A percentile compares a stretch with the other conserved stretches of the same genome.
phyloP scores from a whole-genome alignment of 2,797 vertebrate species.

The Eospalax fontanierii region DNA sequence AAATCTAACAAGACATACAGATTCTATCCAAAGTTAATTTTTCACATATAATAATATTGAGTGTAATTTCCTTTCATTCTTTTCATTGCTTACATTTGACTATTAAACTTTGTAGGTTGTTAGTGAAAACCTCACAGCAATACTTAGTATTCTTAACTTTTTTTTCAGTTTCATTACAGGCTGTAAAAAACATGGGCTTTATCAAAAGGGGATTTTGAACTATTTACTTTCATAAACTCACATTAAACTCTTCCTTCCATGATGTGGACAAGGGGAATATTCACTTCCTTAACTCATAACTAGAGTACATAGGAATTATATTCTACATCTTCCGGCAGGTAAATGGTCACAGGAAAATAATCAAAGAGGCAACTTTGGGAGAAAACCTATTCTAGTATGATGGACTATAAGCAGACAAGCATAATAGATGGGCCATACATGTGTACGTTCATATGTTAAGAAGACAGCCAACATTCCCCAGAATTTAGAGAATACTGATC shows the following conservation, averaged over 20 bases:
- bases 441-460: not conserved
- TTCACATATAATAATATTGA: slow-evolving; percentile 30
- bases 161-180: slow-evolving; percentile 39
- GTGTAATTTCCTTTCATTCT: slow-evolving; percentile 50
- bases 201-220: slow-evolving; percentile 24
- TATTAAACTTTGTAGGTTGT: not conserved
- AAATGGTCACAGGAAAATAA: not conserved
- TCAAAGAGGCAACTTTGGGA: not conserved
- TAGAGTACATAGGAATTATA: not conserved
- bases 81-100: slow-evolving; percentile 5
- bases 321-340: not conserved
- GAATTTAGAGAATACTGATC: not conserved
- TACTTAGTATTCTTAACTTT: not conserved
- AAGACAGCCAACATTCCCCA: not conserved
- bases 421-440: not conserved
- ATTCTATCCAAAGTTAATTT: not conserved
- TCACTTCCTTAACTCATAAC: not conserved
- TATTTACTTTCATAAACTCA: slow-evolving; percentile 44
- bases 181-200: not conserved
- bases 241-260: not conserved
- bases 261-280: not conserved
- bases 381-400: not conserved
- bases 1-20: not conserved
- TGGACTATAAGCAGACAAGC: not conserved
- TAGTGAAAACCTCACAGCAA: not conserved